Conservation (phyloP, 1,140 invertebrate species). For the Nymphalis io region DNA sequence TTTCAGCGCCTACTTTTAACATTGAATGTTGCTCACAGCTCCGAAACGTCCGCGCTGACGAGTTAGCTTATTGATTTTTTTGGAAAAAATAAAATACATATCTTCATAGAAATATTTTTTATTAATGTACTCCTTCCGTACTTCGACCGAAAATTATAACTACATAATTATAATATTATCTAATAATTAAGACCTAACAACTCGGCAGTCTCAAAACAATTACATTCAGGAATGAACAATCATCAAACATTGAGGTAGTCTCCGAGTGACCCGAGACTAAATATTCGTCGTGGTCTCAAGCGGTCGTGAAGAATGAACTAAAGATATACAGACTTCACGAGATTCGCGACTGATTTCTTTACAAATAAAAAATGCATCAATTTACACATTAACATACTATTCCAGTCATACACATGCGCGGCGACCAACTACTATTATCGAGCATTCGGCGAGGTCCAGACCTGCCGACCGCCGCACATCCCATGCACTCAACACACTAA, state of each 20-base stretch:
- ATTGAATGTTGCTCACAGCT: slow-evolving; percentile 58
- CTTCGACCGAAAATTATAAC: slow-evolving; percentile 52
- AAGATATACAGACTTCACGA: slow-evolving; percentile 29
- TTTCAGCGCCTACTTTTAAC: slow-evolving; percentile 59
- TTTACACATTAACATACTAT: slow-evolving; percentile 55
- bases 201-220: slow-evolving; percentile 78
- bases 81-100: slow-evolving; percentile 50
- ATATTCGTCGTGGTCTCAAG: slow-evolving; percentile 24
- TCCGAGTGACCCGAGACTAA: slow-evolving; percentile 59
- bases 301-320: neutral
- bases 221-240: slow-evolving; percentile 67
- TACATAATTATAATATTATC: slow-evolving; percentile 71
- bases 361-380: slow-evolving; percentile 70
- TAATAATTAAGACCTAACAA: slow-evolving; percentile 78
- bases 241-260: slow-evolving; percentile 61
- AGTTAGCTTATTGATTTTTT: slow-evolving; percentile 14
- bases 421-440: slow-evolving; percentile 29
- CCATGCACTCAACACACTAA: slow-evolving; percentile 51
- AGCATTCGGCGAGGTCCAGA: slow-evolving; percentile 31
- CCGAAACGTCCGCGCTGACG: slow-evolving; percentile 58
- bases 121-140: slow-evolving; percentile 75
- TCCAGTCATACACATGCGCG: slow-evolving; percentile 40
- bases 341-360: slow-evolving; percentile 52
- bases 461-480: slow-evolving; percentile 41
- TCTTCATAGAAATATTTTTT: slow-evolving; percentile 72